Conservation (phyloP, 2,113 vertebrate species). For the Saccopteryx bilineata region DNA sequence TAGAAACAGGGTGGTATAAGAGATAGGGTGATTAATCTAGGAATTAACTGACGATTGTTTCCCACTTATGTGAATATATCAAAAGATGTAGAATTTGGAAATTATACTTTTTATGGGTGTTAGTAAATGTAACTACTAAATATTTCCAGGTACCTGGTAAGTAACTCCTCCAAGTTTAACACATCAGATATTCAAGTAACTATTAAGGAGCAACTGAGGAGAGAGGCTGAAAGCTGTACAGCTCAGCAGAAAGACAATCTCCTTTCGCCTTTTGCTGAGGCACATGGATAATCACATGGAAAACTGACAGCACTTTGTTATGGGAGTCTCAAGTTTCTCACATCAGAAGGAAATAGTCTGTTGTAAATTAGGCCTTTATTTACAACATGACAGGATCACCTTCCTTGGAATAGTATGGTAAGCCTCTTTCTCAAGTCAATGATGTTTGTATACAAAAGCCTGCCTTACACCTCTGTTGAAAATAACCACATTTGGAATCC, state of each 20-base stretch:
- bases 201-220: neutral
- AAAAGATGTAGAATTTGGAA: constrained; percentile 36
- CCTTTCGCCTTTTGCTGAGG: neutral
- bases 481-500: neutral
- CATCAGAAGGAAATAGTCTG: neutral
- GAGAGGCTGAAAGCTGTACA: neutral
- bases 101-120: neutral
- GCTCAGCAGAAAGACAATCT: neutral
- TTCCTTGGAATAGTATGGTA: neutral
- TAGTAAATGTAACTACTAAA: constrained; percentile 13
- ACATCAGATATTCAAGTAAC: neutral
- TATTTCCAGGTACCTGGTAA: constrained; percentile 15
- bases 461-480: neutral
- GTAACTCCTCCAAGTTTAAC: neutral
- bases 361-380: neutral
- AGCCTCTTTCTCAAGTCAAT: neutral
- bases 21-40: neutral
- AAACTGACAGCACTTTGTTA: neutral
- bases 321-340: neutral
- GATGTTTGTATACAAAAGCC: neutral
- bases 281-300: accelerated
- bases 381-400: neutral
- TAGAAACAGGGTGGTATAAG: neutral
- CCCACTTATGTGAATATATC: neutral
- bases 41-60: neutral